Conservation (phyloP, 2,113 vertebrate species). For the Acanthochromis polyacanthus region DNA sequence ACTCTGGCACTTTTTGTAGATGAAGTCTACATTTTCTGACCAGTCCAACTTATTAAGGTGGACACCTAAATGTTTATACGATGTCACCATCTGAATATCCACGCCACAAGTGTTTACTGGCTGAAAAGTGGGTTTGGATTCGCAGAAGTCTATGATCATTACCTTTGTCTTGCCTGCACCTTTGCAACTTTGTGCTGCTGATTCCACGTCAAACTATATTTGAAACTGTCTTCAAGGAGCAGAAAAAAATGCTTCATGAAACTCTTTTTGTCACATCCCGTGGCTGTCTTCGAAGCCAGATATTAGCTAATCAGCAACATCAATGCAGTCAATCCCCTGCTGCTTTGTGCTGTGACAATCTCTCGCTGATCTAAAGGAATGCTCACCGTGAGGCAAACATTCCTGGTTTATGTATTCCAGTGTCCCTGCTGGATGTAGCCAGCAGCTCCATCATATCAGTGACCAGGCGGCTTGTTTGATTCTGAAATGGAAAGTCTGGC, state of each 20-base stretch:
- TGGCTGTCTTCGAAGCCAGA: not conserved
- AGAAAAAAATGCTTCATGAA: not conserved
- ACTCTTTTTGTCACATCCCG: not conserved
- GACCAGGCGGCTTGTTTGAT: constrained; percentile 49
- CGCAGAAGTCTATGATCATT: too few relatives aligned
- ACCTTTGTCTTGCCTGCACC: too few relatives aligned
- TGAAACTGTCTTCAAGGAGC: not conserved
- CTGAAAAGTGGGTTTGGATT: too few relatives aligned
- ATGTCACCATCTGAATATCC: too few relatives aligned
- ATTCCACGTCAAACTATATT: not conserved
- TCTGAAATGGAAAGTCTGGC: constrained; percentile 66
- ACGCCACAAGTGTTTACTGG: too few relatives aligned
- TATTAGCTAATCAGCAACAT: not conserved
- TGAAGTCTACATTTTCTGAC: too few relatives aligned
- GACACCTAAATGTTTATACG: too few relatives aligned
- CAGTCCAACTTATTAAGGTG: too few relatives aligned
- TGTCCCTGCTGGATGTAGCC: constrained; percentile 29
- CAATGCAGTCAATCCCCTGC: too few relatives aligned
- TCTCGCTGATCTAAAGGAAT: constrained; percentile 18
- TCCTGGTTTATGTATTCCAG: constrained; percentile 47
- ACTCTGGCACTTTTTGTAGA: too few relatives aligned
- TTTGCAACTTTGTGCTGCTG: not conserved
- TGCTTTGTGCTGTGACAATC: not conserved
- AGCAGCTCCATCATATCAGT: constrained; percentile 41
- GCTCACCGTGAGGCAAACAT: not conserved